phyloP scores from a whole-genome alignment of 1,140 invertebrate species.

The Trachymyrmex cornetzi region DNA sequence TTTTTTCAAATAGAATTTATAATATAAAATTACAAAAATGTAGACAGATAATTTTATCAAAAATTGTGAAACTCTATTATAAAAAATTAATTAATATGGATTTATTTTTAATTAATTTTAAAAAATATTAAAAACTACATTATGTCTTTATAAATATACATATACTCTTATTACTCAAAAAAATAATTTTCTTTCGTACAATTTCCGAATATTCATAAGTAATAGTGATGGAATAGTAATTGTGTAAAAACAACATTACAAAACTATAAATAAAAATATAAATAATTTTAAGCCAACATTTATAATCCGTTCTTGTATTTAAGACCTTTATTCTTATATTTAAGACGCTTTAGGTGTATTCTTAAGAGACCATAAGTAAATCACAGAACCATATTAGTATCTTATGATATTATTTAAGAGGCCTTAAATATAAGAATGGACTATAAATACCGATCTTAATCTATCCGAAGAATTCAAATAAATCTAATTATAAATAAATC shows the following conservation, averaged over 20 bases:
- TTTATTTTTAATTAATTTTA: not conserved
- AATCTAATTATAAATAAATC: not conserved
- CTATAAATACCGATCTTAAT: too few species aligned
- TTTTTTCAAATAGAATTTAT: constrained; percentile 5
- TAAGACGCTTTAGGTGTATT: too few species aligned
- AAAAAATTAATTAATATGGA: not conserved
- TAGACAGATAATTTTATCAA: not conserved
- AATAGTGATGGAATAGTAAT: not conserved
- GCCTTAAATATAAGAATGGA: too few species aligned
- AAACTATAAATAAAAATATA: not conserved
- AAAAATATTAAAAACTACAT: constrained; percentile 4
- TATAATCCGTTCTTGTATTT: too few species aligned
- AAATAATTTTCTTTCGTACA: constrained; percentile 5
- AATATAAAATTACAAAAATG: not conserved
- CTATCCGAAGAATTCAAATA: not conserved
- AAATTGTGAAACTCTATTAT: not conserved
- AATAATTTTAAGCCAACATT: not conserved
- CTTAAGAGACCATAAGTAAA: too few species aligned
- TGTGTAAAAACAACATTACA: not conserved
- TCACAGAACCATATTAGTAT: too few species aligned
- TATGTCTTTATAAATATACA: not conserved
- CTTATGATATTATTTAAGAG: too few species aligned
- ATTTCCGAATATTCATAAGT: not conserved
- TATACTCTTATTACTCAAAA: not conserved
- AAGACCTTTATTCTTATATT: too few species aligned